Percentiles rank a stretch among this genome's conserved stretches.
These are phyloP conservation scores for Morinoia aosen DNA, from an alignment of 2,888 invertebrate genomes.

Conservation along the genomic window DNA sequence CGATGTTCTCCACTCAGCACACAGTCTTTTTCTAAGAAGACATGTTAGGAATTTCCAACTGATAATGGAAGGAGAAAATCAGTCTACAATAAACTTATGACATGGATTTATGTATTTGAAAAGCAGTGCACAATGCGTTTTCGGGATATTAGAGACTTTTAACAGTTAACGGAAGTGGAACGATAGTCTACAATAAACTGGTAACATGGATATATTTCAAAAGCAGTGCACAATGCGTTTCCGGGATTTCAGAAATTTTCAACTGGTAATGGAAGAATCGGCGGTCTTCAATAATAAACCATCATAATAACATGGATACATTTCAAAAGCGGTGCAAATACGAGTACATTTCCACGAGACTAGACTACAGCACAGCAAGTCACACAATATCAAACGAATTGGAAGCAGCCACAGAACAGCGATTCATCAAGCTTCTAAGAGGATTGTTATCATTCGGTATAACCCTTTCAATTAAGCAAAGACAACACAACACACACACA, in stretches of 20 bases:
- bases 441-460: too few relatives aligned
- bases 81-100: too few relatives aligned
- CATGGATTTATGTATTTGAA: too few relatives aligned
- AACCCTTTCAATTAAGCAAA: too few relatives aligned
- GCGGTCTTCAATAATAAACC: neutral
- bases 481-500: too few relatives aligned
- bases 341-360: too few relatives aligned
- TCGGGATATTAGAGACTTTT: neutral
- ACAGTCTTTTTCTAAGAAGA: neutral
- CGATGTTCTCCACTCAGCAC: neutral
- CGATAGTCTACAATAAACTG: neutral
- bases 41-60: neutral
- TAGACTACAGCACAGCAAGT: too few relatives aligned
- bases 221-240: neutral
- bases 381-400: too few relatives aligned
- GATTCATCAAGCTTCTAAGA: too few relatives aligned
- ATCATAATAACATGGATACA: neutral
- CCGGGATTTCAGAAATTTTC: neutral
- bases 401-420: too few relatives aligned
- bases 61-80: neutral
- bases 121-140: neutral
- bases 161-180: neutral
- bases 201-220: neutral
- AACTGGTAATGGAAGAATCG: neutral
- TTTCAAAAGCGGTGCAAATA: neutral